Base-by-base conservation (phyloP, 2,888 invertebrate genomes). In the Tanytarsus gracilentus region DNA sequence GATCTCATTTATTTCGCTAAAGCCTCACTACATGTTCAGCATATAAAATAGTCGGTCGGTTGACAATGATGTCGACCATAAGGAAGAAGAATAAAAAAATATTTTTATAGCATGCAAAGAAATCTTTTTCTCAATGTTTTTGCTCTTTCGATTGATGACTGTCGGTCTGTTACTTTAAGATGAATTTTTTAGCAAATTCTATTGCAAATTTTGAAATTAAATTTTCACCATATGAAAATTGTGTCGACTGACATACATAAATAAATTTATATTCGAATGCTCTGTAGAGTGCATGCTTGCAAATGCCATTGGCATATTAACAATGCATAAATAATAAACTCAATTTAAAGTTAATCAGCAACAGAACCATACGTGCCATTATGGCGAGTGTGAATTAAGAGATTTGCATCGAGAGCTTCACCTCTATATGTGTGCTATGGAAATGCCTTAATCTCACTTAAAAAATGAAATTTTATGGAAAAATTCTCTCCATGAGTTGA, bases 311-410 rank as follows among this genome's bases (percentile, higher is more conserved):
- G 39, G 53, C 39, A 33, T 53, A 18, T 33, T 14, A n/a, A 21
- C 25, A 39, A 55, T 55, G 36, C 36, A 55, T 55, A 55, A 55
- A 55, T 55, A 25, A 55, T 55, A 21, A 55, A 55, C 53, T 55
- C 36, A 55, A 23, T 55, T 55, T 25, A 18, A 55, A 36, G 25
- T 55, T 55, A 23, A 55, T 55, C 25, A 55, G 33, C 14, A 30
- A 51, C 25, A 51, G 9, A 33, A n/a, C n/a, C n/a, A n/a, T n/a
- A n/a, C n/a, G n/a, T n/a, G n/a, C n/a, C n/a, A n/a, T n/a, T n/a
- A n/a, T n/a, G n/a, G n/a, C n/a, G n/a, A n/a, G n/a, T n/a, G n/a
- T n/a, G n/a, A n/a, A n/a, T n/a, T n/a, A n/a, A n/a, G n/a, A n/a
- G n/a, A n/a, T n/a, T n/a, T n/a, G n/a, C n/a, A n/a, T n/a, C n/a